These are phyloP conservation scores for Rhipidura dahli DNA, from an alignment of 2,113 vertebrate genomes.

Conservation along the genomic window DNA sequence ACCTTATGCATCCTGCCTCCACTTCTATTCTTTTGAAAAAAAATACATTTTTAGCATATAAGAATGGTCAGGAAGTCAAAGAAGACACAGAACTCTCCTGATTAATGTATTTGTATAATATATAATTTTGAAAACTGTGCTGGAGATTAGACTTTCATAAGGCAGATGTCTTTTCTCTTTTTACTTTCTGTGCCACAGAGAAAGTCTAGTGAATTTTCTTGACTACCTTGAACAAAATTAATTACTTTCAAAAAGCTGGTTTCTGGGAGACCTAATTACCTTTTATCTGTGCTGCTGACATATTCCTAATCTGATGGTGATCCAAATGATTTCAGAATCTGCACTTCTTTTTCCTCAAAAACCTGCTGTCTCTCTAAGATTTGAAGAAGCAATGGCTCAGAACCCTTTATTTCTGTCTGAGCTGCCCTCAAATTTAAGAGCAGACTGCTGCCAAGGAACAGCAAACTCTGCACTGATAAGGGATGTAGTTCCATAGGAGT, in stretches of 20 bases:
- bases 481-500: background rate
- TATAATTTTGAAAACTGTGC: background rate
- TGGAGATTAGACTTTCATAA: background rate
- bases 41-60: background rate
- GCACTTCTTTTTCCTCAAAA: background rate
- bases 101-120: background rate
- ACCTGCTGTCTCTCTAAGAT: background rate
- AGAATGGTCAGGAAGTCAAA: background rate
- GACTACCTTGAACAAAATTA: background rate
- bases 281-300: background rate
- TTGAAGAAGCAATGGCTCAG: background rate
- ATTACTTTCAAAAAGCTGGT: background rate
- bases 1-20: fast-evolving
- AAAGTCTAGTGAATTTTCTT: background rate
- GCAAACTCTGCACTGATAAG: background rate
- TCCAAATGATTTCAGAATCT: background rate
- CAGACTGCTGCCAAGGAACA: background rate
- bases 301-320: background rate
- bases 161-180: background rate
- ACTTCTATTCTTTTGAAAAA: background rate
- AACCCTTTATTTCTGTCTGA: background rate
- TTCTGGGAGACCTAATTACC: background rate
- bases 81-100: background rate
- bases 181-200: background rate
- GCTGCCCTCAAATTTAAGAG: background rate